Percentiles rank a stretch among this genome's conserved stretches.
Evolutionary conservation across 2,888 invertebrate genomes (phyloP).

Genomic region (Heliconius hortense): DNA sequence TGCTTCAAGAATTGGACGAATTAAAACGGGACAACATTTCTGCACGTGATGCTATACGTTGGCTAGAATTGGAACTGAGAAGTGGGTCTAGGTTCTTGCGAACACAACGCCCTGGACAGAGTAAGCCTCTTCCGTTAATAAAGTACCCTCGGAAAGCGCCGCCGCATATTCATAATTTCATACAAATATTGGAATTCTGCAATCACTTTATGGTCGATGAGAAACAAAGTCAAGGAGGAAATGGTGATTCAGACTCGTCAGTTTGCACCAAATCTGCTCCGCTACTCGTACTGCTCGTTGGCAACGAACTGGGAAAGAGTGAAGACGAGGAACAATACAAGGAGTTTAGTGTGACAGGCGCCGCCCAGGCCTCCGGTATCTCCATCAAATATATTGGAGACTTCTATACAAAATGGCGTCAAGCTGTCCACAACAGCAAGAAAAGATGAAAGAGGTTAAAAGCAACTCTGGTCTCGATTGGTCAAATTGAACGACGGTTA

Average conservation of each 20-base stretch:
- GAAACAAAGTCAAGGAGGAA: conserved; percentile 62
- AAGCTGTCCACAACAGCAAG: conserved; percentile 79
- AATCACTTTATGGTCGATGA: conserved; percentile 85
- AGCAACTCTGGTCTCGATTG: conserved; percentile 58
- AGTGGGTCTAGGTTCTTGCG: conserved; percentile 93
- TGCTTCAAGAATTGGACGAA: conserved; percentile 93
- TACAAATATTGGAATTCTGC: conserved; percentile 92
- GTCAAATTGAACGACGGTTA: conserved; percentile 36
- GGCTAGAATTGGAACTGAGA: conserved; percentile 94
- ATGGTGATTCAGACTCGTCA: conserved; percentile 64
- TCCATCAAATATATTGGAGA: conserved; percentile 90
- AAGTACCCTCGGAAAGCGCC: conserved; percentile 73
- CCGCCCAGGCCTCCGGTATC: conserved; percentile 91
- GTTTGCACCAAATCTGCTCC: conserved; percentile 67
- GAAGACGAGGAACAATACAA: conserved; percentile 77
- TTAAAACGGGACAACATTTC: conserved; percentile 91
- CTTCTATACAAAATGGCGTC: conserved; percentile 94
- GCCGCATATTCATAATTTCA: conserved; percentile 84
- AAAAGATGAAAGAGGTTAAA: conserved; percentile 68
- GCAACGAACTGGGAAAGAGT: conserved; percentile 67
- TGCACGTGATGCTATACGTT: conserved; percentile 95
- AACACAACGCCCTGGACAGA: conserved; percentile 92
- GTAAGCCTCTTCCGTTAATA: conserved; percentile 84
- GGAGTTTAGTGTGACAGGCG: conserved; percentile 88
- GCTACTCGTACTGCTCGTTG: conserved; percentile 90